Conservation (phyloP, 2,113 vertebrate genomes). For the Capreolus pygargus region DNA sequence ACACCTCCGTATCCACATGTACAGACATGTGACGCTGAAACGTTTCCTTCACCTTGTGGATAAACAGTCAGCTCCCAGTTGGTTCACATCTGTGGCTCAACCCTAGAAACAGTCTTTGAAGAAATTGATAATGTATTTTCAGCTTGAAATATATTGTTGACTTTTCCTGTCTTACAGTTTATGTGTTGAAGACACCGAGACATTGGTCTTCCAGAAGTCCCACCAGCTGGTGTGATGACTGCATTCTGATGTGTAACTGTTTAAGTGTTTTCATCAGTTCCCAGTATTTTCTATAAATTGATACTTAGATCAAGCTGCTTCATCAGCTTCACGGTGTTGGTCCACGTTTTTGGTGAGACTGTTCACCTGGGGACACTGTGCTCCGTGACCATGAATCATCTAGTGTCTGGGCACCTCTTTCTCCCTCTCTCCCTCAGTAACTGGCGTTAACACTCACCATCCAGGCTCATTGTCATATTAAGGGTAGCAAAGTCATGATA, state of each 20-base stretch:
- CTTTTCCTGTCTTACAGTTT: not conserved
- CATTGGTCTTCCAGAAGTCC: not conserved
- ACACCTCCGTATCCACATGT: not conserved
- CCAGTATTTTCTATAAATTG: not conserved
- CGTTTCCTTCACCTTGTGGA: not conserved
- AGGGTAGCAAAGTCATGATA: too few species aligned
- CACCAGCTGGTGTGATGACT: not conserved
- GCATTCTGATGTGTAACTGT: not conserved
- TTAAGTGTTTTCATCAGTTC: not conserved
- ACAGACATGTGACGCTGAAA: rapidly evolving
- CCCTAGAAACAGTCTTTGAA: not conserved
- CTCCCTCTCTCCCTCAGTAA: too few species aligned
- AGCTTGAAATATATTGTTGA: not conserved
- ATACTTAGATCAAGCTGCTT: not conserved
- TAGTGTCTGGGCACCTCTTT: not conserved
- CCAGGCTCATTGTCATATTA: not conserved
- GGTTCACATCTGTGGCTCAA: not conserved
- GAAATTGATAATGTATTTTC: not conserved
- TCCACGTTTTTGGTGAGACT: not conserved
- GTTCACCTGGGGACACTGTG: rapidly evolving
- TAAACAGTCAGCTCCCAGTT: not conserved
- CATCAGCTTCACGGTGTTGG: rapidly evolving
- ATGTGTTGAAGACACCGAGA: too few species aligned
- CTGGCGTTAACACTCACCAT: rapidly evolving
- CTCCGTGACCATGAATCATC: rapidly evolving